Conservation (phyloP, 2,888 invertebrate genomes). For the Artemia sinica region DNA sequence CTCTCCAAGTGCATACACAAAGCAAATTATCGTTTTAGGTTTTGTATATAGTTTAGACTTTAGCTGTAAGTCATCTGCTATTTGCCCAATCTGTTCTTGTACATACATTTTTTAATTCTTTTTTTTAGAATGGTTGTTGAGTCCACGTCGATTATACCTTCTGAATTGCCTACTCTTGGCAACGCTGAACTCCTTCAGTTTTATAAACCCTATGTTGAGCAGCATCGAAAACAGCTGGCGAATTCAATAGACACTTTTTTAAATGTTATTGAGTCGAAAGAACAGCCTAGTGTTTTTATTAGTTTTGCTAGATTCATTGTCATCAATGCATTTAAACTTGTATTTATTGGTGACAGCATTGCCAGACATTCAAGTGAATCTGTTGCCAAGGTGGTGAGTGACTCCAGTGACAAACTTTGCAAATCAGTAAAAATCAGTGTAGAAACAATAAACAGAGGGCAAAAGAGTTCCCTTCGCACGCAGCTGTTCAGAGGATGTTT, state of each 20-base stretch:
- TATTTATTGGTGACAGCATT: conserved; percentile 84
- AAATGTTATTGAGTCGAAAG: conserved; percentile 73
- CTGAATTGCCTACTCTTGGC: neutral
- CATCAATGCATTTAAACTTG: conserved; percentile 76
- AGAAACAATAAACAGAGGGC: conserved; percentile 71
- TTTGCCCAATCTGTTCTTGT: too few relatives aligned
- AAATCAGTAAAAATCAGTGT: conserved; percentile 67
- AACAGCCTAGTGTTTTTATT: conserved; percentile 77
- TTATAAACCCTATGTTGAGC: conserved; percentile 68
- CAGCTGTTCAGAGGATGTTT: conserved; percentile 81
- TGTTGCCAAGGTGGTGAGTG: conserved; percentile 50
- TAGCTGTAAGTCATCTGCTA: too few relatives aligned
- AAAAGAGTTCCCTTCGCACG: conserved; percentile 73
- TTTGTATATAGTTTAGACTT: too few relatives aligned
- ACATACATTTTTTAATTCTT: too few relatives aligned
- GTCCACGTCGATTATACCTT: neutral
- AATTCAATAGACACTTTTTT: conserved; percentile 83
- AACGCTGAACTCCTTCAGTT: conserved; percentile 42
- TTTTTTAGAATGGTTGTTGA: neutral
- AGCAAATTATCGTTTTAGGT: too few relatives aligned
- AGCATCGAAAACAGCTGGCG: conserved; percentile 63
- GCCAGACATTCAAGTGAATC: conserved; percentile 61
- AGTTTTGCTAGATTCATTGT: conserved; percentile 88
- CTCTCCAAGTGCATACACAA: too few relatives aligned
- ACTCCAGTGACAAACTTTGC: conserved; percentile 59